These are phyloP conservation scores for Hanleya hanleyi DNA, from an alignment of 2,888 invertebrate genomes.

Conservation along the genomic window DNA sequence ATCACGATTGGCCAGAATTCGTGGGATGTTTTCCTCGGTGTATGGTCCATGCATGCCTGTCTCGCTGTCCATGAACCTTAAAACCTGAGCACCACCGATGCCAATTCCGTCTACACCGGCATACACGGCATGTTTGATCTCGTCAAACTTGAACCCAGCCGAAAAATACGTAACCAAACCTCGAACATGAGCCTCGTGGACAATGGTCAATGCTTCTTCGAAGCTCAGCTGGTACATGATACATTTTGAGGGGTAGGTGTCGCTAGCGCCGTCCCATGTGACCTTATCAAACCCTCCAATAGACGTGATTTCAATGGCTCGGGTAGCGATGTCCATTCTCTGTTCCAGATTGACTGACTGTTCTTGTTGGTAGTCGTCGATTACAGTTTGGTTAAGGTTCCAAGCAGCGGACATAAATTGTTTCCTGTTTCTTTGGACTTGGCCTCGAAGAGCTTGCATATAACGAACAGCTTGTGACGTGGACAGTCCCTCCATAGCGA, in stretches of 20 bases:
- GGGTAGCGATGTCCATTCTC: slow-evolving; percentile 44
- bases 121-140: slow-evolving; percentile 50
- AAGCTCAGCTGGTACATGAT: slow-evolving; percentile 55
- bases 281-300: slow-evolving; percentile 50
- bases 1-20: slow-evolving; percentile 43
- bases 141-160: slow-evolving; percentile 53
- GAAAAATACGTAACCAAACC: slow-evolving; percentile 52
- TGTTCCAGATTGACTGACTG: slow-evolving; percentile 23
- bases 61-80: slow-evolving; percentile 48
- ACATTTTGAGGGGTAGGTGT: slow-evolving; percentile 53
- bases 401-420: slow-evolving; percentile 52
- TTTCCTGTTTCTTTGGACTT: slow-evolving; percentile 40
- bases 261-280: slow-evolving; percentile 54
- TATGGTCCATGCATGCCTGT: slow-evolving; percentile 55
- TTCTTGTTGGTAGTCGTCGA: slow-evolving; percentile 37
- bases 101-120: slow-evolving; percentile 52
- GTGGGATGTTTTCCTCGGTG: slow-evolving; percentile 53
- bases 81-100: slow-evolving; percentile 50
- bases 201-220: slow-evolving; percentile 47
- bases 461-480: slow-evolving; percentile 48
- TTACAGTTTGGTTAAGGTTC: slow-evolving; percentile 49
- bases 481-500: slow-evolving; percentile 49
- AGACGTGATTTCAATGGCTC: slow-evolving; percentile 45
- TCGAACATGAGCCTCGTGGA: slow-evolving; percentile 47
- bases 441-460: slow-evolving; percentile 44